Base-by-base conservation (phyloP, 2,797 vertebrate species). In the Chloroceryle inda region DNA sequence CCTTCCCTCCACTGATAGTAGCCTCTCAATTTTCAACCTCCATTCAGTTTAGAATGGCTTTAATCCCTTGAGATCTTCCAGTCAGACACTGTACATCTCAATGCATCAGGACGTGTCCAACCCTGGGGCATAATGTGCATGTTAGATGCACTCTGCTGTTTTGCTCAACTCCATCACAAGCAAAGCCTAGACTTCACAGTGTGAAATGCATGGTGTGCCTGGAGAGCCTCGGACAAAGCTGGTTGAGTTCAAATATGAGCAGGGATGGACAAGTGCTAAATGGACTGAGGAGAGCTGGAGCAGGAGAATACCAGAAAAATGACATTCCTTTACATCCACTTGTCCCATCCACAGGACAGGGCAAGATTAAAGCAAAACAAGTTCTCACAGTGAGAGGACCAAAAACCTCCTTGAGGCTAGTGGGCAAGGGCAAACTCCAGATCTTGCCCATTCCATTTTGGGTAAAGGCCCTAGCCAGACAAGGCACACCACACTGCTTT, bases 11-110 rank as follows among this genome's bases (percentile, higher is more conserved):
- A 68, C 68, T 89, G 76, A 29, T 61, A 66, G 31, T 35, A 40
- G 63, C 53, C 22, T 88, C 85, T 94, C 92, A 31, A 45, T 91
- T 95, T 96, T 92, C 86, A 85, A 71, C 47, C 75, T 66, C 40
- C 84, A 88, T 92, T 90, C 87, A 74, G 42, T 85, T 83, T 69
- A 77, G 87, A 84, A 80, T 55, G 85, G 29, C 40, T 78, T 55
- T 76, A 64, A 49, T 92, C 87, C 64, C 38, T 61, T 52, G 78
- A 93, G 47, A 50, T 78, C 81, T 94, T 82, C 81, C 90, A 85
- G 94, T 52, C 37, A 47, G 74, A 55, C 55, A 67, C 38, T 2
- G 3, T 40, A 56, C 1, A 1, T 72, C 77, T 89, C 66, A 81
- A 2, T 64, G 35, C 31, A 81, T 58, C 47, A 73, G 80, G 38